Conservation (phyloP, 2,888 invertebrate species). For the Gastracanthus pulcherrimus region DNA sequence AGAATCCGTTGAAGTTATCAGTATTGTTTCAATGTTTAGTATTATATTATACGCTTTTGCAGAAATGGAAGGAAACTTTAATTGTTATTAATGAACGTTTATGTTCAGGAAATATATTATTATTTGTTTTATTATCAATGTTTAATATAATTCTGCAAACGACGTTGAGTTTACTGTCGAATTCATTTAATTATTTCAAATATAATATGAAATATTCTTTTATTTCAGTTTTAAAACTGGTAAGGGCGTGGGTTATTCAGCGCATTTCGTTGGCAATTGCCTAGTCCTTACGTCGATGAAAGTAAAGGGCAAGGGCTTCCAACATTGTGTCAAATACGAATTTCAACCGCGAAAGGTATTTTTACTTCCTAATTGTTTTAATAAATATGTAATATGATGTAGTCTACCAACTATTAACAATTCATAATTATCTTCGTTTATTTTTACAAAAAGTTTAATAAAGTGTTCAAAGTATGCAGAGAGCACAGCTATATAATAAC, state of each 20-base stretch:
- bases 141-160: too few species aligned
- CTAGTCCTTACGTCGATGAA: conserved; percentile 99
- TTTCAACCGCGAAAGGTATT: conserved; percentile 96
- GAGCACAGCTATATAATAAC: too few species aligned
- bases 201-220: neutral
- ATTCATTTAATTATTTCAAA: neutral
- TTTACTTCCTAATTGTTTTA: neutral
- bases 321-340: conserved; percentile 99
- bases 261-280: conserved; percentile 99
- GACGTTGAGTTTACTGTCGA: neutral
- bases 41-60: too few species aligned
- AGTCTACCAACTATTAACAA: neutral
- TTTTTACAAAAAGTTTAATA: neutral
- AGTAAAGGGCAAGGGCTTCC: conserved; percentile 98
- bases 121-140: too few species aligned
- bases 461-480: neutral
- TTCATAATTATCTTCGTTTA: too few species aligned
- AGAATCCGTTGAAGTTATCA: neutral
- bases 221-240: conserved; percentile 95
- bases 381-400: neutral
- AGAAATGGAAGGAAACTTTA: too few species aligned
- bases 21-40: neutral
- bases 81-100: too few species aligned
- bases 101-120: too few species aligned
- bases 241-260: conserved; percentile 99